Conservation (phyloP, 2,888 invertebrate genomes). For the Stenodema calcarata region DNA sequence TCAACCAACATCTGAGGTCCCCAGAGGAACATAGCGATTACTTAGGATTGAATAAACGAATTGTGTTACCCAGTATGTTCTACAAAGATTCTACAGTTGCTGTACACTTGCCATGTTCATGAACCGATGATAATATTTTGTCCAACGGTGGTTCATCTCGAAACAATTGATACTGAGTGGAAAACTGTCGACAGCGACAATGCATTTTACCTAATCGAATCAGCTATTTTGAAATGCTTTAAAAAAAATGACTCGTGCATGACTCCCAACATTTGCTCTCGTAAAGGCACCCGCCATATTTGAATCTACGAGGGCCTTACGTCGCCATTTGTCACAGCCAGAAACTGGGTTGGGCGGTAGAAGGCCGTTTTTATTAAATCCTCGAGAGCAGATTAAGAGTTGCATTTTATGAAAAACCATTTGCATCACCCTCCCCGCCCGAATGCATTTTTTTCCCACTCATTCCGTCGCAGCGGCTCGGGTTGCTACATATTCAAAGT, state of each 20-base stretch:
- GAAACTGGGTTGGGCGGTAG: neutral
- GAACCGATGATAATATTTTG: too few relatives aligned
- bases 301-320: neutral
- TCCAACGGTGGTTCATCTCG: too few relatives aligned
- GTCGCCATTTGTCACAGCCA: neutral
- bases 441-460: neutral
- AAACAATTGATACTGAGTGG: too few relatives aligned
- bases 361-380: slow-evolving; percentile 34
- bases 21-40: too few relatives aligned
- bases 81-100: too few relatives aligned
- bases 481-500: slow-evolving; percentile 25
- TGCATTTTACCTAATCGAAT: too few relatives aligned
- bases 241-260: neutral
- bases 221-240: too few relatives aligned
- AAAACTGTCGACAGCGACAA: too few relatives aligned
- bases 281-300: neutral
- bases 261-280: neutral
- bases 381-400: slow-evolving; percentile 35
- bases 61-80: too few relatives aligned
- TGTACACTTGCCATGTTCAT: too few relatives aligned
- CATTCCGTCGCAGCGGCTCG: neutral
- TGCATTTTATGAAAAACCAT: slow-evolving; percentile 48
- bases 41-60: too few relatives aligned
- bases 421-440: neutral
- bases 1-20: too few relatives aligned